A percentile compares a stretch with the other conserved stretches of the same genome.
Evolutionary conservation across 2,888 invertebrate genomes (phyloP).

Genomic region (Chorisops tibialis): DNA sequence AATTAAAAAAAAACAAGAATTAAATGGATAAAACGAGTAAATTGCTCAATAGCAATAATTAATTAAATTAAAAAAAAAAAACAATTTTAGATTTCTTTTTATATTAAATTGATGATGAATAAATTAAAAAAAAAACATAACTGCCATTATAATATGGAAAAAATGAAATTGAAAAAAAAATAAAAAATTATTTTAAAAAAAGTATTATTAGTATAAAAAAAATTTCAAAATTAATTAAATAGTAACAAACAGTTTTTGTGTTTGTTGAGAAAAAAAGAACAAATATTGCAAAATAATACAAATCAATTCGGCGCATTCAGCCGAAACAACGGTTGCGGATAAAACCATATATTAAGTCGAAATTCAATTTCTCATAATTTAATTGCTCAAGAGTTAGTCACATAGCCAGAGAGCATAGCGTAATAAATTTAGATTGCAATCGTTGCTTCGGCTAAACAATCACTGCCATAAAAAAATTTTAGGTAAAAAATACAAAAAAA

Average conservation of each 20-base stretch:
- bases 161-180: slow-evolving; percentile 3
- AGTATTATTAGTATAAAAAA: slow-evolving; percentile 14
- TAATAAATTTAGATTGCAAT: background rate
- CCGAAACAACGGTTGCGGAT: slow-evolving; percentile 16
- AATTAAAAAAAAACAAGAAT: too few species aligned
- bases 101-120: slow-evolving; percentile 10
- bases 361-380: background rate
- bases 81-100: slow-evolving; percentile 23
- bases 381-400: background rate
- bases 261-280: slow-evolving; percentile 5
- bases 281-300: slow-evolving; percentile 1
- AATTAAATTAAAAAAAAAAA: slow-evolving; percentile 22
- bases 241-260: slow-evolving; percentile 20
- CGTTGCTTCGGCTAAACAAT: slow-evolving; percentile 25
- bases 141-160: slow-evolving; percentile 21
- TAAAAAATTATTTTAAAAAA: slow-evolving; percentile 3
- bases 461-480: slow-evolving; percentile 20
- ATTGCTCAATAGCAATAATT: slow-evolving; percentile 33
- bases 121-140: slow-evolving; percentile 18
- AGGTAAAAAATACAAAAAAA: slow-evolving; percentile 6
- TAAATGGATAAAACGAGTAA: slow-evolving; percentile 17
- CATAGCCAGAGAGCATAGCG: background rate
- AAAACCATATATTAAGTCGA: too few species aligned
- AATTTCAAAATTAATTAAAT: slow-evolving; percentile 16
- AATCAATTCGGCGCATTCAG: slow-evolving; percentile 22